Evolutionary conservation across 2,888 invertebrate genomes (phyloP).

Genomic region (Tipula confusa): DNA sequence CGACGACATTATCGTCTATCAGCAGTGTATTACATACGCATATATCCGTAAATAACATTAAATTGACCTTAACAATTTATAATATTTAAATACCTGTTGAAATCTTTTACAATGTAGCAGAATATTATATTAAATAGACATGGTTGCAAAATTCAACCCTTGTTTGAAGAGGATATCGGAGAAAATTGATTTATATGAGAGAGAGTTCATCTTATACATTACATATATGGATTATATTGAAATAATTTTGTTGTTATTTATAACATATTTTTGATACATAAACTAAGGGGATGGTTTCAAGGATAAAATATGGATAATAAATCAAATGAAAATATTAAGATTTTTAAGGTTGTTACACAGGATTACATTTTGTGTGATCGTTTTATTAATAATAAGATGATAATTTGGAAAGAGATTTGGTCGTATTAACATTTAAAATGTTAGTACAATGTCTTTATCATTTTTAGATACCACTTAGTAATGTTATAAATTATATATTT

Average conservation of each 20-base stretch:
- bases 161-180: not conserved
- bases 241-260: not conserved
- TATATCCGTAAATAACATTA: too few relatives aligned
- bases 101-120: not conserved
- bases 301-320: not conserved
- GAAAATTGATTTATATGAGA: conserved; percentile 13
- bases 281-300: not conserved
- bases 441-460: not conserved
- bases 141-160: not conserved
- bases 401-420: not conserved
- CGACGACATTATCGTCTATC: too few relatives aligned
- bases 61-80: too few relatives aligned
- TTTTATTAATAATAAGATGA: not conserved
- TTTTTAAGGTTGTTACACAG: not conserved
- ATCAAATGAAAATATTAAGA: not conserved
- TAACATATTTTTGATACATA: not conserved
- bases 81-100: not conserved
- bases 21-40: too few relatives aligned
- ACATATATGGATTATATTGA: not conserved
- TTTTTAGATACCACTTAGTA: too few relatives aligned
- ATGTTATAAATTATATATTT: too few relatives aligned
- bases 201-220: not conserved
- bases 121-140: not conserved
- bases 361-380: not conserved
- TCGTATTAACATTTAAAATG: not conserved